Conservation (phyloP, 2,113 vertebrate genomes). For the Notarius quadriscutis region DNA sequence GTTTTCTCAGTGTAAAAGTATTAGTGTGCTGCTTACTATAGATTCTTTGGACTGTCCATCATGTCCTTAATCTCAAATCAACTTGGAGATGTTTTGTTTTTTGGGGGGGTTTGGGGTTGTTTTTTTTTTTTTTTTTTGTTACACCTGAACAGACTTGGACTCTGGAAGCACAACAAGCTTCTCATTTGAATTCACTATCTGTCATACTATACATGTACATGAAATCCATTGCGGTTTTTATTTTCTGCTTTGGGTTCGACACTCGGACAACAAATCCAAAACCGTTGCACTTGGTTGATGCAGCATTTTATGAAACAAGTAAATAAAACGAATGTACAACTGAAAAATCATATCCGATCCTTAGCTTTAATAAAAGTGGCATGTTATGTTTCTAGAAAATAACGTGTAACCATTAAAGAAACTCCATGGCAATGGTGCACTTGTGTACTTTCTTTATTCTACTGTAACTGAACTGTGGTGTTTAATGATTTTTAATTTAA, state of each 20-base stretch:
- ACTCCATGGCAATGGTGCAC: conserved; percentile 81
- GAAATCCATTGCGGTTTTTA: conserved; percentile 33
- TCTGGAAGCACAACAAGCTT: conserved; percentile 44
- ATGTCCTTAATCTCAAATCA: conserved; percentile 19
- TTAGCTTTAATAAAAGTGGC: conserved; percentile 87
- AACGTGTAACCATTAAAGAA: conserved; percentile 86
- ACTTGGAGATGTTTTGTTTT: not conserved
- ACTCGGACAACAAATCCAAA: conserved; percentile 36
- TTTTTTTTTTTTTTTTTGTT: not conserved
- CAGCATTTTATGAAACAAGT: conserved; percentile 78
- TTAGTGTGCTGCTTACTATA: conserved; percentile 63
- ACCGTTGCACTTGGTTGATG: conserved; percentile 66
- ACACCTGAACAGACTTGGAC: conserved; percentile 12
- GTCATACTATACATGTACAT: conserved; percentile 38
- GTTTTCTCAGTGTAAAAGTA: conserved; percentile 62
- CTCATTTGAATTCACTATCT: conserved; percentile 17
- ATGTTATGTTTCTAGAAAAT: conserved; percentile 82
- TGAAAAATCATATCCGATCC: conserved; percentile 77
- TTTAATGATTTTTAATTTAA: not conserved
- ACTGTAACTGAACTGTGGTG: not conserved
- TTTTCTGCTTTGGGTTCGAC: conserved; percentile 9
- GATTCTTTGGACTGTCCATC: conserved; percentile 50
- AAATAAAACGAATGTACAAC: conserved; percentile 70
- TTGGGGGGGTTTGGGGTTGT: not conserved
- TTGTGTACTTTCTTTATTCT: conserved; percentile 75